A percentile compares a stretch with the other conserved stretches of the same genome.
Conservation (phyloP, 2,888 invertebrate species). For the Cheilosia urbana region DNA sequence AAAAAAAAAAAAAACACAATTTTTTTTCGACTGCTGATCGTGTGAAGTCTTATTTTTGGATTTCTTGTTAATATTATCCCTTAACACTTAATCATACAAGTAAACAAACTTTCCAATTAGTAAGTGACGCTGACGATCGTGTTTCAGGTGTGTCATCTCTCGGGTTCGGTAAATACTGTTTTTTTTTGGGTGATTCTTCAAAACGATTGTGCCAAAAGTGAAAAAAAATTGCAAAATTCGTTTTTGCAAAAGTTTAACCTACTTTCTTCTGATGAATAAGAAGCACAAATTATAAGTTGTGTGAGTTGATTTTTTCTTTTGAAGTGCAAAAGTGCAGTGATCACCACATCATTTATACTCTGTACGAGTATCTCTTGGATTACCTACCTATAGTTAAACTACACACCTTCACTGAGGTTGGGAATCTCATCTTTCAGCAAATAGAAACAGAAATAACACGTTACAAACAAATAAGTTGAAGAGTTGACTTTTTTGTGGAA, state of each 20-base stretch:
- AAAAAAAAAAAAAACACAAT: neutral
- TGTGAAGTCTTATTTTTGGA: slow-evolving; percentile 50
- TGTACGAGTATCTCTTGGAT: slow-evolving; percentile 48
- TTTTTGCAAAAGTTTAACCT: slow-evolving; percentile 58
- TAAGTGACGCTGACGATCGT: slow-evolving; percentile 47
- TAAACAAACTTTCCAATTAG: slow-evolving; percentile 71
- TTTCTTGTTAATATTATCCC: slow-evolving; percentile 21
- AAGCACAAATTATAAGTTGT: slow-evolving; percentile 38
- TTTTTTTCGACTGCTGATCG: slow-evolving; percentile 19
- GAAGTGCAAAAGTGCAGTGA: slow-evolving; percentile 72
- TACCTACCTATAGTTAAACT: slow-evolving; percentile 21
- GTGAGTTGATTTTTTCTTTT: slow-evolving; percentile 34
- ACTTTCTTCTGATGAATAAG: slow-evolving; percentile 67
- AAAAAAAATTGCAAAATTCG: slow-evolving; percentile 32
- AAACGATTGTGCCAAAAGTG: slow-evolving; percentile 54
- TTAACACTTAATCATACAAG: slow-evolving; percentile 49
- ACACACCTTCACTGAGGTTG: slow-evolving; percentile 44
- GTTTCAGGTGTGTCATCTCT: slow-evolving; percentile 41
- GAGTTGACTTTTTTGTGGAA: slow-evolving; percentile 53
- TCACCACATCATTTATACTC: slow-evolving; percentile 31
- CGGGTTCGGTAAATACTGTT: slow-evolving; percentile 47
- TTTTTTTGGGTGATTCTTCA: slow-evolving; percentile 43
- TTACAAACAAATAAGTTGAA: slow-evolving; percentile 52
- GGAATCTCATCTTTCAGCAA: slow-evolving; percentile 32
- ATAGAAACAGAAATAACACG: slow-evolving; percentile 17